Base-by-base conservation (phyloP, 1,140 invertebrate species). In the Dendroctonus ponderosae region DNA sequence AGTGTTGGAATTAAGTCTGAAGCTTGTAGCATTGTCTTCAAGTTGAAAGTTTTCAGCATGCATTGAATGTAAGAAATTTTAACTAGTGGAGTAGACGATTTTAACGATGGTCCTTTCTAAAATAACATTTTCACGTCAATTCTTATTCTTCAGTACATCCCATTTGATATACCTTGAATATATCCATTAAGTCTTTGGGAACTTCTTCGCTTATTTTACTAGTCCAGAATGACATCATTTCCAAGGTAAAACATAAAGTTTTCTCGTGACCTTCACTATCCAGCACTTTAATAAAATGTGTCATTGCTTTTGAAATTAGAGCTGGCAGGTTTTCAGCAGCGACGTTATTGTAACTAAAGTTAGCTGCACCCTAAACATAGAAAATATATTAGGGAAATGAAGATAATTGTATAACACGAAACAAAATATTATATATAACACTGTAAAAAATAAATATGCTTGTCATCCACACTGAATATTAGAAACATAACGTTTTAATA, bases 251-350 rank as follows among this genome's bases (percentile, higher is more conserved):
- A 66, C 91, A 86, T 37, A 97, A 78, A 3, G 93, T 95, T 72
- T 93, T 93, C 80, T 98, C 96, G 79, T 97, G 94, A 54, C 92
- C 91, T 84, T 98, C 96, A 41, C 85, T 85, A 75, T 95, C 91
- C 15, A 97, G 81, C 15, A 94, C 85, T 75, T 91, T 90, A 11
- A 90, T 82, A 74, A 94, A 90, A 64, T 89, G 83, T 43, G 87
- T 82, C 2, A 85, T 81, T 5, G 88, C 87, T 39, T 80, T 82
- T 54, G 83, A 79, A 53, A 88, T 85, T 59, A 96, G 79, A 66
- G 81, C 78, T 66, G 85, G 79, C 0, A 86, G 75, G 54, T 85
- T 82, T 6, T 81, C 82, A 3, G 84, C 85, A 12, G 81, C 77
- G 9, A 93, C 87, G 7, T 82, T 81, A 75, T 94, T 90, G 60